These are phyloP conservation scores for Saturnia japonica DNA, from an alignment of 2,888 invertebrate species.

Conservation along the genomic window DNA sequence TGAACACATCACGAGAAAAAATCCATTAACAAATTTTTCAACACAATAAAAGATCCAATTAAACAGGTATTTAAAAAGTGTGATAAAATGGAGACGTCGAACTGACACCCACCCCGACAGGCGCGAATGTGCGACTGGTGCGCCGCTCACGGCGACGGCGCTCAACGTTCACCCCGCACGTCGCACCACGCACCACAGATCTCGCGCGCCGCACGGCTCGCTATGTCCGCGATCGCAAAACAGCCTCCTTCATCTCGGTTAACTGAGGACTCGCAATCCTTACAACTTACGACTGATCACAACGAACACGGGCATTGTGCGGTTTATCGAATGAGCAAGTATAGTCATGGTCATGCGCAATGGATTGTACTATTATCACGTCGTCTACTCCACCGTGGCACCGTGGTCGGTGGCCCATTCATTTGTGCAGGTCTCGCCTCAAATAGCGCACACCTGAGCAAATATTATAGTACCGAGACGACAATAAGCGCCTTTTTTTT, in stretches of 20 bases:
- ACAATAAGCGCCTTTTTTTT: conserved; percentile 67
- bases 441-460: conserved; percentile 72
- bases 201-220: conserved; percentile 34
- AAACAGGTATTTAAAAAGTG: conserved; percentile 46
- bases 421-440: conserved; percentile 57
- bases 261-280: conserved; percentile 36
- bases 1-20: conserved; percentile 51
- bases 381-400: conserved; percentile 36
- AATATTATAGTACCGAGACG: conserved; percentile 69
- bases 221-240: conserved; percentile 36
- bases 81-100: conserved; percentile 47
- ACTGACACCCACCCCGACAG: conserved; percentile 55
- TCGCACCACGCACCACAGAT: conserved; percentile 42
- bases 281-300: conserved; percentile 43
- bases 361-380: conserved; percentile 40
- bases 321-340: conserved; percentile 69
- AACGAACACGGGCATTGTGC: conserved; percentile 72
- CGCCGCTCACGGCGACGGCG: conserved; percentile 46
- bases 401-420: conserved; percentile 73
- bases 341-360: conserved; percentile 79
- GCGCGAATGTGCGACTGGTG: conserved; percentile 72
- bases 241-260: conserved; percentile 68
- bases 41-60: conserved; percentile 42
- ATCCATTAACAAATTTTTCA: conserved; percentile 43
- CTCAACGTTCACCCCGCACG: conserved; percentile 49